Base-by-base conservation (phyloP, 2,888 invertebrate species). In the Lepidochrysops patricia region DNA sequence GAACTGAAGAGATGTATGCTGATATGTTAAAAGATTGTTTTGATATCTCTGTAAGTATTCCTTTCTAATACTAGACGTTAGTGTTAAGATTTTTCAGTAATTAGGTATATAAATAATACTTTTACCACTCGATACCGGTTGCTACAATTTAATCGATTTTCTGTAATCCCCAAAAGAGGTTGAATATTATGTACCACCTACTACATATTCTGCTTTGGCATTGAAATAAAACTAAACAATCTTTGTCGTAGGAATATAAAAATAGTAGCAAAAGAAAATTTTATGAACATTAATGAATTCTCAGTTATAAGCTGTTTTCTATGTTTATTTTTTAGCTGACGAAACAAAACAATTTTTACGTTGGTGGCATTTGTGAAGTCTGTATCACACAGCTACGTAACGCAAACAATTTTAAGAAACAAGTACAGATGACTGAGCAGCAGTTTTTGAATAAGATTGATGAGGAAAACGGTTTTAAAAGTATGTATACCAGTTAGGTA, bases 1-100 rank as follows among this genome's bases (percentile, higher is more conserved):
- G 86, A 59, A 82, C 80, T 25, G 80, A 83, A 65, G 88, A 89
- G 65, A 70, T 88, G 4, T 89, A 89, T 63, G 75, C 78, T 15
- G 83, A 87, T 64, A 87, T 89, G 86, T 70, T 89, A 64, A 75
- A 73, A 54, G 84, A 86, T 70, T 87, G 87, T 74, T 86, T 88
- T 70, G 79, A 85, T 73, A 73, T 89, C 64, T 71, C 71, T 60
- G 88, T 89, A 70, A 80, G 84, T 77, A 65, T 25, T 34, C 12
- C 1, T 58, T 15, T 4, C 23, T 5, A 6, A 23, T 23, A 27
- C 7, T n/a, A n/a, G n/a, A n/a, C n/a, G n/a, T n/a, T n/a, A n/a
- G n/a, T n/a, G n/a, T n/a, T n/a, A n/a, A n/a, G n/a, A n/a, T n/a
- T n/a, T n/a, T n/a, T n/a, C n/a, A n/a, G n/a, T n/a, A n/a, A n/a